Evolutionary conservation across 2,888 invertebrate genomes (phyloP), one percentile per base, ranked within the genome.

Genomic region (Chymomyza caudatula): DNA sequence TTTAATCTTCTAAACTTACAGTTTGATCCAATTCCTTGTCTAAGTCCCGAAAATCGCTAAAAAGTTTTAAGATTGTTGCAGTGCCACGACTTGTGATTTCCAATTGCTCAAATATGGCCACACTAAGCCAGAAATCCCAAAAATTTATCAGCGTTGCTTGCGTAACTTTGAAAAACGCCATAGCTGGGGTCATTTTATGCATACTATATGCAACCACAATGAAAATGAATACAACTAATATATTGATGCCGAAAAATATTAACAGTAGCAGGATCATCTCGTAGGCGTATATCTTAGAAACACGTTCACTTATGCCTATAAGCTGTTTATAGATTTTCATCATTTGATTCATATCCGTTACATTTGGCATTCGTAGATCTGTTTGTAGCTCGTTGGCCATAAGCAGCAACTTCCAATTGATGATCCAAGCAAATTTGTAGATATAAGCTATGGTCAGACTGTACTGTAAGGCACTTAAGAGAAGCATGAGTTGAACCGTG

Each of bases 81-180:
- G 77, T 78, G n/a, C 13, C 56, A 2, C n/a, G 52, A 20, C 68
- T 64, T 2, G 68, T 59, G 0, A 53, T 54, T 17, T 71, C 61
- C 0, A 61, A 61, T 47, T 68, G 29, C 1, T 82, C 77, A 13
- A 70, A 83, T 5, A 68, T 56, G 0, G 51, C 23, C 29, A 78
- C 66, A 13, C 43, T 53, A 0, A 79, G 8, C 77, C 78, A 78
- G 49, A 76, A 77, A 25, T 83, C 80, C 17, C 69, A 43, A 0
- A 70, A 11, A 29, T 76, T 78, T 0, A 72, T n/a, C 0, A 55
- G 2, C 0, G 74, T 1, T 0, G 66, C 51, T 3, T 71, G 69
- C 0, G 47, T 1, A 4, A 69, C 60, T 11, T 63, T 23, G 0
- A 70, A 4, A 3, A 61, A 4, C 1, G 60, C 0, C 0, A 71